Conservation (phyloP, 2,888 invertebrate species). For the Selenia dentaria region DNA sequence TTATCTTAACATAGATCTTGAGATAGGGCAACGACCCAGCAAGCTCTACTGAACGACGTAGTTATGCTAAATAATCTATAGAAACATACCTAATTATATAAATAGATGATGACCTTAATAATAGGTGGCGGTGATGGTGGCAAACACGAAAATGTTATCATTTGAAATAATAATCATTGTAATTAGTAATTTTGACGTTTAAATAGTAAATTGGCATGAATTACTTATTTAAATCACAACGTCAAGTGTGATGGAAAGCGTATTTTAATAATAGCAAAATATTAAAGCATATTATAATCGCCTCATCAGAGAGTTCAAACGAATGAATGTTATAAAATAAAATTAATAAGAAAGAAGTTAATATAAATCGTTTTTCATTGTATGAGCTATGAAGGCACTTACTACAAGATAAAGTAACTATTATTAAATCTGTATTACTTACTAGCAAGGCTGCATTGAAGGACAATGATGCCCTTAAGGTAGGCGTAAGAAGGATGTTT, state of each 20-base stretch:
- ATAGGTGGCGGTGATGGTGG: conserved; percentile 11
- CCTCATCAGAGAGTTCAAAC: no score
- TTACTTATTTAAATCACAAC: no score
- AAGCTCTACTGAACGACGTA: conserved; percentile 46
- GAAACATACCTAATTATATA: conserved; percentile 14
- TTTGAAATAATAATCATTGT: conserved; percentile 12
- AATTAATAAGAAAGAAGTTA: conserved; percentile 57
- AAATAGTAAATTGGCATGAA: no score
- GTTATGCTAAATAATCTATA: conserved; percentile 14
- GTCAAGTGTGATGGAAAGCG: no score
- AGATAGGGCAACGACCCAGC: conserved; percentile 66
- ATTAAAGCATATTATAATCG: no score
- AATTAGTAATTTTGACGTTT: conserved; percentile 2
- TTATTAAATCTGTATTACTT: neutral
- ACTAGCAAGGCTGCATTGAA: conserved; percentile 45
- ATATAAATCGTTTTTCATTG: conserved; percentile 52
- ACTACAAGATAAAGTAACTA: neutral
- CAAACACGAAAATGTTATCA: conserved; percentile 13
- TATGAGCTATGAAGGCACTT: conserved; percentile 53
- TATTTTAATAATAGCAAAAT: no score
- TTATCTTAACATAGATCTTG: conserved; percentile 79
- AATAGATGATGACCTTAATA: conserved; percentile 14
- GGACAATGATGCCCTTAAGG: conserved; percentile 68
- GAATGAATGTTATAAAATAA: conserved; percentile 43
- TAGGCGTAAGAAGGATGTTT: conserved; percentile 29